Percentiles rank a stretch among this genome's conserved stretches.
Evolutionary conservation across 2,888 invertebrate genomes (phyloP).

Genomic region (Invenusta paracnida): DNA sequence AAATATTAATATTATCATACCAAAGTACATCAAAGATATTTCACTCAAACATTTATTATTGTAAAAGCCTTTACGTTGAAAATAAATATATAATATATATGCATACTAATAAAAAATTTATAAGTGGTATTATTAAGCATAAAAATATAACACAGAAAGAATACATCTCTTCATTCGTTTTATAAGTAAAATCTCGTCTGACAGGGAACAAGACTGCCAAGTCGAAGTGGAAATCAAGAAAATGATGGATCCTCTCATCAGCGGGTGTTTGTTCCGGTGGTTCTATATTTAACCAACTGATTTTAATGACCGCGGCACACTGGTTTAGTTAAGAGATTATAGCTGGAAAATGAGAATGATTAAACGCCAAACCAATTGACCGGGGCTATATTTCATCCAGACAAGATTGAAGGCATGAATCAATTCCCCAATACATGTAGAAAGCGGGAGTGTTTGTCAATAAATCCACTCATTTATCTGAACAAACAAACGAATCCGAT

Average conservation of each 20-base stretch:
- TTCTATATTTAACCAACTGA: background rate
- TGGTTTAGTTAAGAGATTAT: background rate
- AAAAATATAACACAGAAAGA: too few species aligned
- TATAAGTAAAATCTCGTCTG: background rate
- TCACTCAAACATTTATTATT: too few species aligned
- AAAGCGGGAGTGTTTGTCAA: background rate
- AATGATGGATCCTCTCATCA: background rate
- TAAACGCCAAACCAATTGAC: conserved; percentile 17
- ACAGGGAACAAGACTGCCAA: background rate
- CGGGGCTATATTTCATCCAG: background rate
- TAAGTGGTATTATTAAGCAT: too few species aligned
- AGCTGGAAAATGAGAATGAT: background rate
- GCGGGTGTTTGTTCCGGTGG: background rate
- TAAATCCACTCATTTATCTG: conserved; percentile 4
- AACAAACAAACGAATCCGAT: background rate
- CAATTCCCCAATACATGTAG: background rate
- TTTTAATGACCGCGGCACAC: background rate
- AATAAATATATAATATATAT: too few species aligned
- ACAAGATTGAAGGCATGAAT: background rate
- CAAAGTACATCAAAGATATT: too few species aligned
- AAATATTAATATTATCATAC: too few species aligned
- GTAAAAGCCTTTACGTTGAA: too few species aligned
- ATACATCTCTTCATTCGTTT: too few species aligned
- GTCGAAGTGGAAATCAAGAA: background rate
- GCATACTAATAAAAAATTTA: too few species aligned